Evolutionary conservation across 2,113 vertebrate genomes (phyloP).

Genomic region (Eulacestoma nigropectus): DNA sequence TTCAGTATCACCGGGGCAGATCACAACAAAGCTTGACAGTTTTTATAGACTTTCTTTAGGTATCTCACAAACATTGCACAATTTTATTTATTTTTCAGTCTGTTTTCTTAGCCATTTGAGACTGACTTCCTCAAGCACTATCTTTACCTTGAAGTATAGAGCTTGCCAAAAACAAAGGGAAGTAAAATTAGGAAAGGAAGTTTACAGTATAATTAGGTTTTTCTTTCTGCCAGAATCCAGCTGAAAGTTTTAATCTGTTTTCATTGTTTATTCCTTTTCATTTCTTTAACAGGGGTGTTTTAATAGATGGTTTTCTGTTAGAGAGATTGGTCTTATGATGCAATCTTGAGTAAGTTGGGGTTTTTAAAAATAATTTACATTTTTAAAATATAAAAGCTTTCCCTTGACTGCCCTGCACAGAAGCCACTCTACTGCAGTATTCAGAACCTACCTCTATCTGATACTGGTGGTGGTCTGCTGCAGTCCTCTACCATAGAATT

Average conservation of each 20-base stretch:
- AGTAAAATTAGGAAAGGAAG: constrained; percentile 1
- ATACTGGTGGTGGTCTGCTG: not conserved
- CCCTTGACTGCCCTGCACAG: not conserved
- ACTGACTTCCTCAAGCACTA: not conserved
- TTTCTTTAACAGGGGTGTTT: not conserved
- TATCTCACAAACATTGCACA: not conserved
- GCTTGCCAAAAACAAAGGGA: not conserved
- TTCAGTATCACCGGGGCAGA: fast-evolving
- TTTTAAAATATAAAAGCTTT: not conserved
- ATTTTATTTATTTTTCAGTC: not conserved
- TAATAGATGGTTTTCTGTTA: not conserved
- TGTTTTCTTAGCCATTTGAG: not conserved
- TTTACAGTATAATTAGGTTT: not conserved
- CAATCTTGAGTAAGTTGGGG: not conserved
- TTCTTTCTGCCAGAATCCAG: not conserved
- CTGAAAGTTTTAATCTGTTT: not conserved
- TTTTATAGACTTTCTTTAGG: not conserved
- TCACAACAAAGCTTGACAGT: not conserved
- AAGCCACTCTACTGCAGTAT: not conserved
- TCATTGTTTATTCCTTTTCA: not conserved
- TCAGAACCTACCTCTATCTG: not conserved
- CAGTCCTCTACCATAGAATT: not conserved
- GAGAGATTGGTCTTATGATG: not conserved
- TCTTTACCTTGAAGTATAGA: not conserved
- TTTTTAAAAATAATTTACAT: not conserved